Conservation (phyloP, 2,888 invertebrate genomes). For the Oscheius sp. region DNA sequence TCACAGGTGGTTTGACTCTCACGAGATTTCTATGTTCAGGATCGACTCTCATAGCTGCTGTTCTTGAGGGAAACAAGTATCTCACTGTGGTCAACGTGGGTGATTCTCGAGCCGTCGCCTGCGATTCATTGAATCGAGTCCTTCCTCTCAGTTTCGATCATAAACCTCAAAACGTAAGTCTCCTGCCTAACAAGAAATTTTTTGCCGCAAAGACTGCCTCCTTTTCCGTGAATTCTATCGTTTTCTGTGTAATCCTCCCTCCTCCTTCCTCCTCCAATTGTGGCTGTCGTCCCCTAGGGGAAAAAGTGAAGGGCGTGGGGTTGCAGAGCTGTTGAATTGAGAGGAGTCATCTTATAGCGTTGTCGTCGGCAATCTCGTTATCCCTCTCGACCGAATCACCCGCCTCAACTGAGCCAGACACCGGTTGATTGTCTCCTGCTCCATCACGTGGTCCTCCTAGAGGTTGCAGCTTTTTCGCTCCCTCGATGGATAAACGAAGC, state of each 20-base stretch:
- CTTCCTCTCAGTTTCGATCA: conserved; percentile 94
- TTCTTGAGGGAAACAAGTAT: conserved; percentile 82
- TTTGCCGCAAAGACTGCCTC: too few species aligned
- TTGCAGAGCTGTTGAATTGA: conserved; percentile 22
- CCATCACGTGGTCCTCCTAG: not conserved
- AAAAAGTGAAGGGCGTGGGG: conserved; percentile 16
- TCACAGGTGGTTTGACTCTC: conserved; percentile 34
- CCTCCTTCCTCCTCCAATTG: not conserved
- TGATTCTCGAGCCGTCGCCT: conserved; percentile 88
- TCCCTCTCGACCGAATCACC: conserved; percentile 28
- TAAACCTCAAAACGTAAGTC: conserved; percentile 95
- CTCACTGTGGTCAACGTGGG: conserved; percentile 94
- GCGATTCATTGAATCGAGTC: conserved; percentile 86
- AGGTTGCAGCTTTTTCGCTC: not conserved
- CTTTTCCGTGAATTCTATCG: not conserved
- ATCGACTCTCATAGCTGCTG: conserved; percentile 88
- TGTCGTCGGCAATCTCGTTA: conserved; percentile 25
- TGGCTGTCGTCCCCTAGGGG: conserved; percentile 12
- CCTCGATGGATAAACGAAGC: too few species aligned
- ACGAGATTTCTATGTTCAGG: conserved; percentile 74
- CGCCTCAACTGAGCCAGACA: conserved; percentile 25
- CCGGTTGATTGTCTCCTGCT: conserved; percentile 3
- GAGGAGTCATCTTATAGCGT: conserved; percentile 24
- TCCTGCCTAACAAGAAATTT: too few species aligned
- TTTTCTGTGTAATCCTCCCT: not conserved